Percentiles rank a stretch among this genome's conserved stretches.
Conservation (phyloP, 53 echinoderm and acorn worm genomes). For the Stichopus horrens region DNA sequence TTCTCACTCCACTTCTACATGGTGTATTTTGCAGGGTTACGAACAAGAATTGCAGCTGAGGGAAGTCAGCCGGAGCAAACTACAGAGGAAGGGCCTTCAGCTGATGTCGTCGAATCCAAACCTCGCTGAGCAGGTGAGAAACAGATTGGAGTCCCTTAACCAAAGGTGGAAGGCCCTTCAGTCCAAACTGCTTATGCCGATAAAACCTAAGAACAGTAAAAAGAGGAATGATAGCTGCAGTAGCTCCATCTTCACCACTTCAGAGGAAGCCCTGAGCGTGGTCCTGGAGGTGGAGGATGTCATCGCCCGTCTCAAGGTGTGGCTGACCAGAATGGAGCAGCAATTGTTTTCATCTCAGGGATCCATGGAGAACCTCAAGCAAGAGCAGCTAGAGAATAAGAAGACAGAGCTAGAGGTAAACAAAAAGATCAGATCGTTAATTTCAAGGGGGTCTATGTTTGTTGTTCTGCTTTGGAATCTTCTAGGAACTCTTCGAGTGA, state of each 20-base stretch:
- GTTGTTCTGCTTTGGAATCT: no score
- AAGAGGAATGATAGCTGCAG: constrained; percentile 32
- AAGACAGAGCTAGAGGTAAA: constrained; percentile 66
- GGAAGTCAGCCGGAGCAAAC: constrained; percentile 83
- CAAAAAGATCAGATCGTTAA: neutral
- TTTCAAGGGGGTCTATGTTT: no score
- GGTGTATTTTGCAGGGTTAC: constrained; percentile 65
- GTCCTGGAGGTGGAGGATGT: constrained; percentile 88
- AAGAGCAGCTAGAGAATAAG: constrained; percentile 72
- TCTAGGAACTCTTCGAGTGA: no score
- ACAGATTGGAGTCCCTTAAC: constrained; percentile 78
- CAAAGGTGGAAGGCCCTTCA: constrained; percentile 83
- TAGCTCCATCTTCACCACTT: constrained; percentile 58
- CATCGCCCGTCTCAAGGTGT: constrained; percentile 73
- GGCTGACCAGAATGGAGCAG: constrained; percentile 90
- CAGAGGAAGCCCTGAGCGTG: constrained; percentile 80
- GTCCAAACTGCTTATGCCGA: constrained; percentile 61
- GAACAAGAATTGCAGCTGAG: constrained; percentile 86
- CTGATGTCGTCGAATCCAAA: constrained; percentile 69
- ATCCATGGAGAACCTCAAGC: constrained; percentile 52
- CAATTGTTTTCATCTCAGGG: constrained; percentile 76
- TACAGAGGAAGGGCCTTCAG: constrained; percentile 77
- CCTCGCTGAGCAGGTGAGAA: constrained; percentile 56
- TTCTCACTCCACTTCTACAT: neutral
- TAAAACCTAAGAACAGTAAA: constrained; percentile 44